Conservation (phyloP, 2,113 vertebrate species). For the Mystacornis crossleyi region DNA sequence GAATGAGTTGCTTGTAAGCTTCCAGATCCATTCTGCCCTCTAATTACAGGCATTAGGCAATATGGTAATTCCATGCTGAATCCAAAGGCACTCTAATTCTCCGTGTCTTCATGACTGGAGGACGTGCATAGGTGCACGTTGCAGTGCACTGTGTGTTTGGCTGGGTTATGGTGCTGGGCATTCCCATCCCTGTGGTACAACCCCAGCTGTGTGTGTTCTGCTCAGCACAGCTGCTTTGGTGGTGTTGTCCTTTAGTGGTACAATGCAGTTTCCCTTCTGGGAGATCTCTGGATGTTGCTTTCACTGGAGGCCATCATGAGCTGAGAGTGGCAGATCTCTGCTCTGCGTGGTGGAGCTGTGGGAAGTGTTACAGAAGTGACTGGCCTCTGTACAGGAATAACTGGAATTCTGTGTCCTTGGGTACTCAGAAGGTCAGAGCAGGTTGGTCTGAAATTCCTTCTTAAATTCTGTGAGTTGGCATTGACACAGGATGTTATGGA, state of each 20-base stretch:
- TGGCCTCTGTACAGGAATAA: not conserved
- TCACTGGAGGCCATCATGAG: not conserved
- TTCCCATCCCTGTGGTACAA: not conserved
- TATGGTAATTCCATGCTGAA: constrained; percentile 20
- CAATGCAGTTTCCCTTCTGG: not conserved
- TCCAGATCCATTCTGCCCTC: constrained; percentile 35
- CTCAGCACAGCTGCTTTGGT: not conserved
- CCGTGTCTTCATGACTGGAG: not conserved
- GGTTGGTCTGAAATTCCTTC: not conserved
- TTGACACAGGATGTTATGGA: not conserved
- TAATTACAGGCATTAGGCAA: constrained; percentile 60
- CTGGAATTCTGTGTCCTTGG: not conserved
- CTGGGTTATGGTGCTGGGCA: not conserved
- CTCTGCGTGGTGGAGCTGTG: not conserved
- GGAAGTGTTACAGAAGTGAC: not conserved
- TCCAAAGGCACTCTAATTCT: not conserved
- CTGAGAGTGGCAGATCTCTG: not conserved
- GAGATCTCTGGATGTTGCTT: not conserved
- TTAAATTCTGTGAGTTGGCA: not conserved
- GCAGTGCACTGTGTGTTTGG: fast-evolving
- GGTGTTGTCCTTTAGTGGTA: not conserved
- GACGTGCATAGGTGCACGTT: not conserved
- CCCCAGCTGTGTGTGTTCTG: not conserved
- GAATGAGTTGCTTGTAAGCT: constrained; percentile 35
- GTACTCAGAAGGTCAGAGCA: not conserved